Base-by-base conservation (phyloP, 2,113 vertebrate genomes). In the Brienomyrus brachyistius region DNA sequence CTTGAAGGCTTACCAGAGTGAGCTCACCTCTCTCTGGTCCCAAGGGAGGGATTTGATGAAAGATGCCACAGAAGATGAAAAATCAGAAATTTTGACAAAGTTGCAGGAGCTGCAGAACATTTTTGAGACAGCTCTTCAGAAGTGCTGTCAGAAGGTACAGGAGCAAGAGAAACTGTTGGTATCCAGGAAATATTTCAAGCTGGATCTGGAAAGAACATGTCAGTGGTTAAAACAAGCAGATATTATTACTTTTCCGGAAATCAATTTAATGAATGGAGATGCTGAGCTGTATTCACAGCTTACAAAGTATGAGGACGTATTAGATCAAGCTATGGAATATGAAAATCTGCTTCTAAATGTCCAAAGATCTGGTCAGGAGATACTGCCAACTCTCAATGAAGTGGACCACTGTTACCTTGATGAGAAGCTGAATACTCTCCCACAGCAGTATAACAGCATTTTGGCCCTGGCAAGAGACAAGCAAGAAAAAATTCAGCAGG, bases 181-280 rank as follows among this genome's bases (percentile, higher is more conserved):
- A 90, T 97, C 97, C 35, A 96, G 98, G 91, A 99, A 97, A 82
- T 98, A 99, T 91, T 99, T 99, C 91, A 97, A 98, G 94, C 96
- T 98, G 85, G 98, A 99, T 93, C 95, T 99, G 89, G 97, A 99
- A 92, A 98, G 98, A 95, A 97, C 95, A 19, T 97, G 97, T 87
- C 96, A 96, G 66, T 99, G 98, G 98, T 91, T 99, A 82, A 98
- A 97, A 90, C 96, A 94, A 91, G 96, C 97, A 87, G 98, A 99
- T 91, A 97, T 96, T 74, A 84, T 98, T 89, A 99, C 98, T 1
- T 99, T 99, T 91, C 96, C 97, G 2, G 97, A 98, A 93, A 95
- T 99, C 91, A 97, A 95, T 93, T 95, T 99, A 11, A 97, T 96
- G 94, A 95, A 95, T 83, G 94, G 94, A 87, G 95, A 96, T 1